Evolutionary conservation across 2,888 invertebrate genomes (phyloP), one percentile per base, ranked within the genome.

Genomic region (Cephus sareptanus): DNA sequence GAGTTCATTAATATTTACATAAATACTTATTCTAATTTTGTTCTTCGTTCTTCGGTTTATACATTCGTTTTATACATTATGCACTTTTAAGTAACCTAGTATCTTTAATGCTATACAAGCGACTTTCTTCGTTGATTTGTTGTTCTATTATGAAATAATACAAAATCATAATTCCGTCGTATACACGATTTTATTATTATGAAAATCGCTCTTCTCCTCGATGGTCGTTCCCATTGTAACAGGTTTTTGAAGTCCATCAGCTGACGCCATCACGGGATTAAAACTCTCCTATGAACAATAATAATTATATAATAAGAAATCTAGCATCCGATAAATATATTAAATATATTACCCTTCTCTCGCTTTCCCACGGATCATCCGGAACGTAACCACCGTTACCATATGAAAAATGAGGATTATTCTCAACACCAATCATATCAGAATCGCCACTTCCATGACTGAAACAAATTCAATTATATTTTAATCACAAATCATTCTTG

Each of bases 401-500:
- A 79, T 88, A 88, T 11, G 92, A 90, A 91, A 95, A 95, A 87
- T 95, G 94, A 11, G 94, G 94, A 89, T 94, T 92, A 85, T 95
- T 93, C 87, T 95, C 95, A 71, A 95, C 93, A 68, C 95, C 95
- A 83, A 94, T 93, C 80, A 95, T 90, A 84, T 95, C 95, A 0
- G 95, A 95, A 87, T 94, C 94, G 37, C 93, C 93, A 34, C 95
- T 95, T 33, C 90, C 90, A 75, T 94, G 92, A 84, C 95, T 95
- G 89, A 89, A 78, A 76, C 40, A 83, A 73, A 6, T 30, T 71
- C 1, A 30, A 71, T 30, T 33, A 31, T 33, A 31, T 71, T 30
- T 71, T 1, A 71, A 71, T 71, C 11, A 31, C 6, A 23, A n/a
- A 11, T n/a, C 13, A 6, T 37, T 33, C 40, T 11, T 4, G 4